Percentiles rank a stretch among this genome's conserved stretches.
Evolutionary conservation across 1,140 invertebrate species (phyloP).

Genomic region (Liolophura sinensis): DNA sequence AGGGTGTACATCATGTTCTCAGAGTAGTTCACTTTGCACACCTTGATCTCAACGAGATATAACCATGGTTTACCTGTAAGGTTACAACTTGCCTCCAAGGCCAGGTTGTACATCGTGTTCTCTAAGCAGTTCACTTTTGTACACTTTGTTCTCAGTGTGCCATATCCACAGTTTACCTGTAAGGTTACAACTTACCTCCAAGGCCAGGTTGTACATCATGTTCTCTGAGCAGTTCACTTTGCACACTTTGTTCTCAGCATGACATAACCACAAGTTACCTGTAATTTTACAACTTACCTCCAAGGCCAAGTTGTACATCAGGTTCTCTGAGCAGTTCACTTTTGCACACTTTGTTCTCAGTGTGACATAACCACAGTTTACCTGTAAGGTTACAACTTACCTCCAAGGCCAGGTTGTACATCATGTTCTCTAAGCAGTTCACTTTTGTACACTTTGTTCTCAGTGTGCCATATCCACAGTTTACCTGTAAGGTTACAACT

Average conservation of each 20-base stretch:
- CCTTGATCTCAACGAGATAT: too few species aligned
- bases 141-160: too few species aligned
- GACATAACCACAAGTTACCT: conserved; percentile 60
- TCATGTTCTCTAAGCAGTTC: conserved; percentile 48
- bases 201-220: conserved; percentile 56
- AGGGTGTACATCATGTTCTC: too few species aligned
- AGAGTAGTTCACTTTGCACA: too few species aligned
- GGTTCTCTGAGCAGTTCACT: conserved; percentile 49
- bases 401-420: conserved; percentile 58
- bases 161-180: too few species aligned
- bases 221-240: conserved; percentile 50
- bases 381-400: conserved; percentile 57
- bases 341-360: conserved; percentile 53
- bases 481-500: conserved; percentile 53
- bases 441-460: conserved; percentile 54
- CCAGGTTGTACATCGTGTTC: too few species aligned
- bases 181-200: conserved; percentile 60
- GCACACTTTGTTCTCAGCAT: conserved; percentile 56
- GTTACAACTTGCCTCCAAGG: too few species aligned
- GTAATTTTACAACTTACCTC: conserved; percentile 53
- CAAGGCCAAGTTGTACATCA: conserved; percentile 57
- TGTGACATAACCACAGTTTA: conserved; percentile 60
- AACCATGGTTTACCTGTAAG: too few species aligned
- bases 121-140: too few species aligned
- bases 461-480: conserved; percentile 59